Evolutionary conservation across 2,113 vertebrate genomes (phyloP).

Genomic region (Tympanuchus pallidicinctus): DNA sequence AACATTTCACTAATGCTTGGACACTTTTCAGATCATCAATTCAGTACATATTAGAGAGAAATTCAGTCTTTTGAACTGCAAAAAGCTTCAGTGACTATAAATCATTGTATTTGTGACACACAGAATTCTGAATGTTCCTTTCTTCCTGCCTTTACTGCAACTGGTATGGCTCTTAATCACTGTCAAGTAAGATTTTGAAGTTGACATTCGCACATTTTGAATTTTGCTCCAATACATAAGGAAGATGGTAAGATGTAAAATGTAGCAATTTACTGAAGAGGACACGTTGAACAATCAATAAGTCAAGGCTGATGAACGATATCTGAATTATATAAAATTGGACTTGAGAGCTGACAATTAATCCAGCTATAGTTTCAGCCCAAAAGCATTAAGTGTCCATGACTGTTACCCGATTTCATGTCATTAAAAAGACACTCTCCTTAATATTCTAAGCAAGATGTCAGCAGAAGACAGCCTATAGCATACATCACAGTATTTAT

Average conservation of each 20-base stretch:
- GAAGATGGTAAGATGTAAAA: background rate
- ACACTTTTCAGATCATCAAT: background rate
- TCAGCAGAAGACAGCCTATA: background rate
- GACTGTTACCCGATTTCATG: background rate
- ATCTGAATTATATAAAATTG: background rate
- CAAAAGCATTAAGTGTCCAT: background rate
- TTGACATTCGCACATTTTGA: background rate
- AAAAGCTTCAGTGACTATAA: background rate
- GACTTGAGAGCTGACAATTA: background rate
- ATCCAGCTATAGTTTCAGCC: background rate
- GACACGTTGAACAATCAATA: background rate
- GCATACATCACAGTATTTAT: background rate
- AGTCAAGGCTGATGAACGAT: background rate
- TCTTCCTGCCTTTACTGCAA: background rate
- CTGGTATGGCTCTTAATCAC: background rate
- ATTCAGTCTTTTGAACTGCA: conserved; percentile 13
- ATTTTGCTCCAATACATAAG: background rate
- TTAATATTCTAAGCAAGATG: background rate
- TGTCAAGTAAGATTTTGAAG: background rate
- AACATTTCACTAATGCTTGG: background rate
- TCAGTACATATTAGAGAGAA: conserved; percentile 36
- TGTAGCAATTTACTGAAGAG: background rate
- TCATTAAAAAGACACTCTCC: background rate
- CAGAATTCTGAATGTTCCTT: background rate
- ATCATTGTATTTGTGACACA: background rate